A percentile compares a stretch with the other conserved stretches of the same genome.
These are phyloP conservation scores for Tyrannus savana DNA, from an alignment of 2,113 vertebrate species.

Conservation along the genomic window DNA sequence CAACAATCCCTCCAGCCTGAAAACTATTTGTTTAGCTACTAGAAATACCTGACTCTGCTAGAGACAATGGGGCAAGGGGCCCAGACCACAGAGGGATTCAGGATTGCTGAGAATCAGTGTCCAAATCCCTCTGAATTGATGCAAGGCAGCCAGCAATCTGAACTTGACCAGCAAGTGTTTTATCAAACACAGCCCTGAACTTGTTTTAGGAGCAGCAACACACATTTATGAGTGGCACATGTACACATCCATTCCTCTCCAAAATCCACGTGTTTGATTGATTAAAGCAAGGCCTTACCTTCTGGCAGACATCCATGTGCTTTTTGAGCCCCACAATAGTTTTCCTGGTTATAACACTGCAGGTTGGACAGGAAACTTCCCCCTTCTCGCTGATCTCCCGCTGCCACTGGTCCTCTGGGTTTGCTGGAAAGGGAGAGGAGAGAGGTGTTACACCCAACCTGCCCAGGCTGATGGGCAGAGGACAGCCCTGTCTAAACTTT, in stretches of 20 bases:
- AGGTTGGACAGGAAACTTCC: conserved; percentile 91
- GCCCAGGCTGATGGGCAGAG: not conserved
- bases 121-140: not conserved
- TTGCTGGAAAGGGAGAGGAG: conserved; percentile 62
- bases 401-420: conserved; percentile 88
- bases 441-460: not conserved
- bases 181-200: not conserved
- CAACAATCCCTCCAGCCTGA: not conserved
- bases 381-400: conserved; percentile 88
- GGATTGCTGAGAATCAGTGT: not conserved
- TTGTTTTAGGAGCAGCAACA: not conserved
- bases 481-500: not conserved
- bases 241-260: not conserved
- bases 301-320: conserved; percentile 97
- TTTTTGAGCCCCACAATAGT: conserved; percentile 93
- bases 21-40: not conserved
- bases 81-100: not conserved
- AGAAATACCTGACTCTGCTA: not conserved
- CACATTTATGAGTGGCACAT: not conserved
- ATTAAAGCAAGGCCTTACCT: conserved; percentile 77
- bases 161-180: not conserved
- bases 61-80: not conserved
- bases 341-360: conserved; percentile 89
- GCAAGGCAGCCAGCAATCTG: not conserved
- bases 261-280: not conserved